Evolutionary conservation across 2,888 invertebrate species (phyloP).

Genomic region (Synanthedon tipuliformis): DNA sequence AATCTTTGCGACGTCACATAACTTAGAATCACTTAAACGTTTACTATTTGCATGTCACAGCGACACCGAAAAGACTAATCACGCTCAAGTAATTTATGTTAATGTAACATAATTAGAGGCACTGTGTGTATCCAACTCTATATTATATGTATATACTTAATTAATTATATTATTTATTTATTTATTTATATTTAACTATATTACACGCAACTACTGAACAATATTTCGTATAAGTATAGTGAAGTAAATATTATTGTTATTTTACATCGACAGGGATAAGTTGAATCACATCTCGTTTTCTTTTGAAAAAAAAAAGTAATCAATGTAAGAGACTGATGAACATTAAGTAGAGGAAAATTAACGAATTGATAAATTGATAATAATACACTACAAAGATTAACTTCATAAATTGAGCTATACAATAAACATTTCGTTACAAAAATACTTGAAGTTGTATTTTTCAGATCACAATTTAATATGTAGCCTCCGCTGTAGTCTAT

Average conservation of each 20-base stretch:
- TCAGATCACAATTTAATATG: constrained; percentile 58
- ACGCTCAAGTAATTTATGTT: constrained; percentile 68
- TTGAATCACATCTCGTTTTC: not conserved
- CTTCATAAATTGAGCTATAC: constrained; percentile 62
- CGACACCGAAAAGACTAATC: constrained; percentile 56
- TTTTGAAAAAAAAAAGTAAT: not conserved
- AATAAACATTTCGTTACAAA: constrained; percentile 64
- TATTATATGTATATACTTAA: constrained; percentile 30
- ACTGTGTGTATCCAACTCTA: constrained; percentile 68
- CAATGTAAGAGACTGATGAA: not conserved
- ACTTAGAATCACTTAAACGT: constrained; percentile 8
- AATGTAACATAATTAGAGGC: constrained; percentile 73
- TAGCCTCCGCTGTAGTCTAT: not conserved
- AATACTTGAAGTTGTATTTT: constrained; percentile 61
- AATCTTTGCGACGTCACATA: constrained; percentile 48
- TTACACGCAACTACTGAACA: constrained; percentile 31
- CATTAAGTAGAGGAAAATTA: not conserved
- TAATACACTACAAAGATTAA: constrained; percentile 17
- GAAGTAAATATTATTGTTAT: not conserved
- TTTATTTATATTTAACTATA: constrained; percentile 29
- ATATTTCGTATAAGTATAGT: not conserved
- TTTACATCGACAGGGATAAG: not conserved
- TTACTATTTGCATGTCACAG: constrained; percentile 1
- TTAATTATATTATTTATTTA: constrained; percentile 15
- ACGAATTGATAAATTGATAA: constrained; percentile 11